Percentiles rank a stretch among this genome's conserved stretches.
phyloP scores from a whole-genome alignment of 2,113 vertebrate species.

The Tinamus guttatus region DNA sequence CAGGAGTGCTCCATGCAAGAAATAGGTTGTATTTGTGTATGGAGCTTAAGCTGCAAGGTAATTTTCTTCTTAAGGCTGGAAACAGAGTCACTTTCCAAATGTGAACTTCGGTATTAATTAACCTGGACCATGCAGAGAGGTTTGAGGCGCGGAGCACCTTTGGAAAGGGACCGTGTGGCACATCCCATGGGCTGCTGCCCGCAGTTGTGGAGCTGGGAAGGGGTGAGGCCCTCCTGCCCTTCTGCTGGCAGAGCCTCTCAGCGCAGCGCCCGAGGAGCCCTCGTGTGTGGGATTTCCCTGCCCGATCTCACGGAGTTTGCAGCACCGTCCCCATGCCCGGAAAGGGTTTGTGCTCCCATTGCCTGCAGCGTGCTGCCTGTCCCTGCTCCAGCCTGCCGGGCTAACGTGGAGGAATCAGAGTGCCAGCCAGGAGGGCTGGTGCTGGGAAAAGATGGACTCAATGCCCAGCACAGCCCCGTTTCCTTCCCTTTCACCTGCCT shows the following conservation, averaged over 20 bases:
- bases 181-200: rapidly evolving
- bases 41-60: neutral
- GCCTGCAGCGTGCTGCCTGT: rapidly evolving
- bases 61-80: neutral
- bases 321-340: constrained; percentile 54
- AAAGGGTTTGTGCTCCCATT: neutral
- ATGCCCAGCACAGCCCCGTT: rapidly evolving
- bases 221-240: constrained; percentile 21
- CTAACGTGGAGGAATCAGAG: too few species aligned
- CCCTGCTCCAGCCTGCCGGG: neutral
- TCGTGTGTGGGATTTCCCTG: constrained; percentile 64
- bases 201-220: rapidly evolving
- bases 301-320: constrained; percentile 45
- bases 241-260: constrained; percentile 51
- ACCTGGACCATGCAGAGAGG: rapidly evolving
- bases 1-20: neutral
- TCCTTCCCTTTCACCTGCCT: neutral
- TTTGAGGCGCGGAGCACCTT: neutral
- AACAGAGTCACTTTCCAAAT: neutral
- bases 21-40: too few species aligned
- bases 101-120: neutral
- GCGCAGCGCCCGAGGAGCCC: constrained; percentile 21
- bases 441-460: neutral
- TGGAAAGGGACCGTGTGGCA: rapidly evolving
- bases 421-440: rapidly evolving